Evolutionary conservation across 2,888 invertebrate genomes (phyloP), one percentile per base, ranked within the genome.

Genomic region (Melanotus villosus): DNA sequence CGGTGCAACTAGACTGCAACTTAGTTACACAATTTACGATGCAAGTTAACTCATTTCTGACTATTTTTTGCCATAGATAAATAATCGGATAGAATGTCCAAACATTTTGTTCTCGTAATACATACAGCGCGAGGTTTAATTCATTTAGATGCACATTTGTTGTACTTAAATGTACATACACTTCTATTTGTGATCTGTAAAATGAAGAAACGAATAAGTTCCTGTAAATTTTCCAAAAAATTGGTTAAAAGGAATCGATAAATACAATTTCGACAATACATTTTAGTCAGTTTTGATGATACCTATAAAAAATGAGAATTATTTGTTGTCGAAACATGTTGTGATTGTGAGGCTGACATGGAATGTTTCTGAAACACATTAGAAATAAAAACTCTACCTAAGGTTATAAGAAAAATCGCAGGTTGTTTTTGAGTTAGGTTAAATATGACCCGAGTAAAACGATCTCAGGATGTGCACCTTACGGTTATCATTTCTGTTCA

Each of bases 101-200:
- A 21, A 12, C 43, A 30, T 12, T 52, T 30, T 30, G 52, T 9
- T 26, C 52, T 52, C 30, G 36, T 36, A 36, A 56, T 56, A n/a
- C n/a, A n/a, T n/a, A 36, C 34, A 56, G 36, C 19, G 12, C 36
- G 36, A 16, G 56, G 45, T 59, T 59, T 59, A 43, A 45, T 43
- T 59, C 59, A 45, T 43, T 32, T 19, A 59, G 12, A 59, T 43
- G 19, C 32, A 56, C 56, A 36, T 63, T 54, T 63, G 38, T 38
- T 21, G 19, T 63, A n/a, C n/a, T 52, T 36, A 38, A 38, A 30
- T 52, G 52, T 38, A 63, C 52, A 63, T 63, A 54, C 14, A 63
- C 71, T 73, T 75, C 71, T 71, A 71, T 75, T 77, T 74, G 75
- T 75, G 68, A 71, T 59, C 70, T 69, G 72, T 71, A 34, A 76